Conservation (phyloP, 2,797 vertebrate species). For the Odontamblyopus rebecca region DNA sequence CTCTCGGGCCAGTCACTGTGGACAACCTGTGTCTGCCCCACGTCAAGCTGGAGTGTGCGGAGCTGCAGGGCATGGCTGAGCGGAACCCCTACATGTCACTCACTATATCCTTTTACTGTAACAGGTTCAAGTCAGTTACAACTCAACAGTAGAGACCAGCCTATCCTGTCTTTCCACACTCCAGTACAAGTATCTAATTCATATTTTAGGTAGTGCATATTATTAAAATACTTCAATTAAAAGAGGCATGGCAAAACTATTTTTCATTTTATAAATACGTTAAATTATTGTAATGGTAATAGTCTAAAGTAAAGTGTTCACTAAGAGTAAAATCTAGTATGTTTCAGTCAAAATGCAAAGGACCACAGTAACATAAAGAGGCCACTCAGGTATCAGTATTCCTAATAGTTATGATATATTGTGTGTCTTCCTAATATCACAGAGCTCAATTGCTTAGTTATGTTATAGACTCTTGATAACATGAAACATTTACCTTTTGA, state of each 20-base stretch:
- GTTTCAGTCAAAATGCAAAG: background rate
- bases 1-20: slow-evolving; percentile 62
- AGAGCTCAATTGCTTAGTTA: background rate
- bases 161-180: too few species aligned
- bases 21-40: slow-evolving; percentile 78
- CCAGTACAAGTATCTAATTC: too few species aligned
- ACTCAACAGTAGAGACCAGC: too few species aligned
- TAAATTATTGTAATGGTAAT: background rate
- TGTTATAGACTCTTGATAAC: slow-evolving; percentile 23
- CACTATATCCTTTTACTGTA: slow-evolving; percentile 89
- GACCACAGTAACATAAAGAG: background rate
- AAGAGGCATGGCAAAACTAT: too few species aligned
- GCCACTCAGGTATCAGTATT: background rate
- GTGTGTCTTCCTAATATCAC: background rate
- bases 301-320: background rate
- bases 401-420: slow-evolving; percentile 1
- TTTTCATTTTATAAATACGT: too few species aligned
- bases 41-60: slow-evolving; percentile 79
- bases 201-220: too few species aligned
- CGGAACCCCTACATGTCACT: slow-evolving; percentile 78
- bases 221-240: too few species aligned
- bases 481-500: slow-evolving; percentile 42
- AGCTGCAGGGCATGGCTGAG: slow-evolving; percentile 75
- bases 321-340: background rate
- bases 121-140: background rate